These are phyloP conservation scores for Parelbella ahira DNA, from an alignment of 2,888 invertebrate species.

Conservation along the genomic window DNA sequence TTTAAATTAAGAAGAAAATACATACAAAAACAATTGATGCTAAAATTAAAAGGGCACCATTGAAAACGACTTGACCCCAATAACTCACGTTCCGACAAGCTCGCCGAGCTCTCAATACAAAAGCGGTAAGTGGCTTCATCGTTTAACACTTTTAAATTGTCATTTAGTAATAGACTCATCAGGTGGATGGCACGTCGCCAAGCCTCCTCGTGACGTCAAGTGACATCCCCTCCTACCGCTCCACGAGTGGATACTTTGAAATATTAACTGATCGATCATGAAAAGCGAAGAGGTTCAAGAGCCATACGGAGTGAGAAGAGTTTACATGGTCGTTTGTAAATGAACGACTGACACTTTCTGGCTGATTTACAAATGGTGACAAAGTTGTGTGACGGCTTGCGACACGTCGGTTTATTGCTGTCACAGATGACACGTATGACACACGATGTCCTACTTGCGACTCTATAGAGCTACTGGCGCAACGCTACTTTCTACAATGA, in stretches of 20 bases:
- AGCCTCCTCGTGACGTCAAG: conserved; percentile 6
- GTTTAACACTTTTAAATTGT: too few relatives aligned
- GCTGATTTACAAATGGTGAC: conserved; percentile 1
- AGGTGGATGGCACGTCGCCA: conserved; percentile 21
- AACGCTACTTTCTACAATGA: too few relatives aligned
- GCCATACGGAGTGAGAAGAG: neutral
- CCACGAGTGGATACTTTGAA: conserved; percentile 8
- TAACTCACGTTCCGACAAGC: too few relatives aligned
- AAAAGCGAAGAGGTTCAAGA: conserved; percentile 6
- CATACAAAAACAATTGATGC: too few relatives aligned
- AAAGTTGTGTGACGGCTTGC: neutral
- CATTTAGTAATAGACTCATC: conserved; percentile 21
- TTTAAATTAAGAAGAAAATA: too few relatives aligned
- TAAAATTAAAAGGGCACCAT: too few relatives aligned
- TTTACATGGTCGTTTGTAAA: conserved; percentile 6
- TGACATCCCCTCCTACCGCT: conserved; percentile 8
- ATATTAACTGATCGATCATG: conserved; percentile 13
- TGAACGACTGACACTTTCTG: conserved; percentile 2
- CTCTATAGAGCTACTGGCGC: too few relatives aligned
- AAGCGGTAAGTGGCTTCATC: too few relatives aligned
- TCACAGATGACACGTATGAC: too few relatives aligned
- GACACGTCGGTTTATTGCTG: neutral
- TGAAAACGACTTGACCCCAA: too few relatives aligned
- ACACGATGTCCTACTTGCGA: too few relatives aligned
- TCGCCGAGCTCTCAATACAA: too few relatives aligned